These are phyloP conservation scores for Tillus elongatus DNA, from an alignment of 2,888 invertebrate genomes.

Conservation along the genomic window DNA sequence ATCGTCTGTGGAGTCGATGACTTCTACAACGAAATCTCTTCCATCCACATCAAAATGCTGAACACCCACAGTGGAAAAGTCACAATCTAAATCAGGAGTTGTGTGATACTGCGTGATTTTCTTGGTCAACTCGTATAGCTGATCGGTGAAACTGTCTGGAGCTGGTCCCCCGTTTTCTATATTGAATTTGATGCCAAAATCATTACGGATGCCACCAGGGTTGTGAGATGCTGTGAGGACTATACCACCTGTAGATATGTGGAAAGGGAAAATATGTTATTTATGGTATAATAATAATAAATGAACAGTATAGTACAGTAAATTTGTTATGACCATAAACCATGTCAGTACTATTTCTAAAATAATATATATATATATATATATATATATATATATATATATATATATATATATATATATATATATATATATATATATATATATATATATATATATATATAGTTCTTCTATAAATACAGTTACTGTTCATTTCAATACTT, in stretches of 20 bases:
- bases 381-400: too few species aligned
- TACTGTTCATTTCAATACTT: too few species aligned
- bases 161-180: conserved; percentile 96
- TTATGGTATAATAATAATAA: conserved; percentile 1
- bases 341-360: too few species aligned
- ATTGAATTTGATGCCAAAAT: conserved; percentile 99
- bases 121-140: conserved; percentile 74
- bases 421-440: too few species aligned
- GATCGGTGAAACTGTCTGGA: conserved; percentile 80
- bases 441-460: too few species aligned
- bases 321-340: too few species aligned
- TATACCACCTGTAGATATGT: conserved; percentile 70
- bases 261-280: not conserved
- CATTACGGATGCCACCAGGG: conserved; percentile 93
- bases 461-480: too few species aligned
- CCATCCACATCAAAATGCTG: conserved; percentile 53
- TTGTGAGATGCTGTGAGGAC: conserved; percentile 98
- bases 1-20: conserved; percentile 84
- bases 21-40: conserved; percentile 67
- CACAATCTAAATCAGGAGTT: conserved; percentile 57
- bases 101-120: conserved; percentile 71
- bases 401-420: too few species aligned
- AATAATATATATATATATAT: too few species aligned
- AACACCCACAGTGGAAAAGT: conserved; percentile 10
- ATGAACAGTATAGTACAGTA: not conserved